Conservation (phyloP, 2,888 invertebrate genomes). For the Neoitamus cyanurus region DNA sequence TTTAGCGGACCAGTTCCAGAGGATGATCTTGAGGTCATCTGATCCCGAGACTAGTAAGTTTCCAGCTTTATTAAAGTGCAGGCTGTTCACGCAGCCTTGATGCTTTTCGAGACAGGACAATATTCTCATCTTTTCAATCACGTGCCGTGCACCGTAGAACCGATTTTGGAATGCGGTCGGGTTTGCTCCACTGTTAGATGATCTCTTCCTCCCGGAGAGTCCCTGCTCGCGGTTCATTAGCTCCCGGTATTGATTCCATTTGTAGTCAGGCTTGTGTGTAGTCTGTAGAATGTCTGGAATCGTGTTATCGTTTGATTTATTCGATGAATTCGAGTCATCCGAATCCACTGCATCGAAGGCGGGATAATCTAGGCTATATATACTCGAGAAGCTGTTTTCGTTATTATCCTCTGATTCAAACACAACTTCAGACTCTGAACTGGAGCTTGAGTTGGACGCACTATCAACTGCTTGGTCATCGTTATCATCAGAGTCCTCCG, state of each 20-base stretch:
- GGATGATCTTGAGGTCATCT: conserved; percentile 85
- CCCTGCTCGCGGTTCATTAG: conserved; percentile 62
- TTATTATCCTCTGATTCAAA: conserved; percentile 14
- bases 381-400: conserved; percentile 37
- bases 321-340: conserved; percentile 30
- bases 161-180: conserved; percentile 71
- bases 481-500: conserved; percentile 42
- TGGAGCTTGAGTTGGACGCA: not conserved
- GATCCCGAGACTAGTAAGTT: conserved; percentile 87
- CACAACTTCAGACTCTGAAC: conserved; percentile 24
- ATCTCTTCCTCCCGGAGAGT: conserved; percentile 53
- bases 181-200: not conserved
- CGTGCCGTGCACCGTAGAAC: conserved; percentile 84
- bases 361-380: conserved; percentile 28
- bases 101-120: conserved; percentile 82
- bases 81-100: conserved; percentile 90
- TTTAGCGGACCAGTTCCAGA: conserved; percentile 92
- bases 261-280: conserved; percentile 60
- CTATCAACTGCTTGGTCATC: not conserved
- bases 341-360: conserved; percentile 1
- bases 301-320: not conserved
- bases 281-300: conserved; percentile 57
- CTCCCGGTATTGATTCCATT: conserved; percentile 58
- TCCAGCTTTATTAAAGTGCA: conserved; percentile 86
- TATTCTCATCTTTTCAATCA: conserved; percentile 83